phyloP scores from a whole-genome alignment of 2,797 vertebrate genomes.

The Chelon auratus region DNA sequence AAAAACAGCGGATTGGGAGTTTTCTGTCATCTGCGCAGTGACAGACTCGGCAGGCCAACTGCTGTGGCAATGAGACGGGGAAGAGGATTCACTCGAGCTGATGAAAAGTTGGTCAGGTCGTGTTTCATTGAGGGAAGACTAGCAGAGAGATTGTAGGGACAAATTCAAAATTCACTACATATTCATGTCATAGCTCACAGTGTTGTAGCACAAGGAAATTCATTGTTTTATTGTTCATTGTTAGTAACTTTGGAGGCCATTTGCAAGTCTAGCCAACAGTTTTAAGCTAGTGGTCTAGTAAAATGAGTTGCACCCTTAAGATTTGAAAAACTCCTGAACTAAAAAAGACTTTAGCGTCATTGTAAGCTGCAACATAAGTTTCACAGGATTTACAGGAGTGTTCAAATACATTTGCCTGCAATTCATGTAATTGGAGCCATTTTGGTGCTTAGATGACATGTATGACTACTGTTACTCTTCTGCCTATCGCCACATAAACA shows the following conservation, averaged over 20 bases:
- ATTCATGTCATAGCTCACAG: constrained; percentile 7
- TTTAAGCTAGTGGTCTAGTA: not conserved
- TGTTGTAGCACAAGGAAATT: not conserved
- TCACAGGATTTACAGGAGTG: no score
- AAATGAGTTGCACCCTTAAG: not conserved
- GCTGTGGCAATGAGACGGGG: constrained; percentile 22
- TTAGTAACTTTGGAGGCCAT: not conserved
- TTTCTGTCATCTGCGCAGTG: constrained; percentile 34
- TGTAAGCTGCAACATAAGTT: no score
- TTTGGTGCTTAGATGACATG: no score
- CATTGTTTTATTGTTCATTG: not conserved
- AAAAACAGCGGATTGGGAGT: constrained; percentile 52
- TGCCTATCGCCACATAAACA: no score
- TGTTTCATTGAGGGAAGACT: constrained; percentile 31
- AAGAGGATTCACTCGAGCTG: constrained; percentile 31
- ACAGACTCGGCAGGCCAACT: constrained; percentile 30
- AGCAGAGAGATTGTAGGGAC: constrained; percentile 42
- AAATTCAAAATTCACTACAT: constrained; percentile 34
- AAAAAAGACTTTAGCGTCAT: not conserved
- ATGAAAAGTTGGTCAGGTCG: constrained; percentile 34
- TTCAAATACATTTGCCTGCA: no score
- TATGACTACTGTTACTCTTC: no score
- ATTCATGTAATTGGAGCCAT: no score
- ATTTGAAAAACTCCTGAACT: not conserved
- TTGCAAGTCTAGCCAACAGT: not conserved